Conservation (phyloP, 2,888 invertebrate genomes). For the Camponotus fellah region DNA sequence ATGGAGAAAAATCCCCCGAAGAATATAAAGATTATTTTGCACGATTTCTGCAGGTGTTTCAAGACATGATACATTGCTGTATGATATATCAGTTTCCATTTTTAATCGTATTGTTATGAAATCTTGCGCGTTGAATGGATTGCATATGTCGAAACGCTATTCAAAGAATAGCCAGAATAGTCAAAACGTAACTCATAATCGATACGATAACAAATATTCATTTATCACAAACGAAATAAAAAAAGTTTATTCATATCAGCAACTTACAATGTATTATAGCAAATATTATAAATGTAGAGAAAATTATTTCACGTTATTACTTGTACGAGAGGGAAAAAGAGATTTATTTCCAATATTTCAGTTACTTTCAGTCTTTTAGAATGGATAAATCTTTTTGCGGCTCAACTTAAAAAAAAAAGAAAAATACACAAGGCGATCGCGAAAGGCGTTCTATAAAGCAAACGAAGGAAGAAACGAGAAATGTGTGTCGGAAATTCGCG, state of each 20-base stretch:
- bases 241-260: not conserved
- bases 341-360: conserved; percentile 12
- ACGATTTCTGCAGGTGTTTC: not conserved
- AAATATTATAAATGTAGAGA: not conserved
- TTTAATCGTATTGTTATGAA: conserved; percentile 18
- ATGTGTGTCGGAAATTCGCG: conserved; percentile 40
- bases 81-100: not conserved
- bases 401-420: not conserved
- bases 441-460: conserved; percentile 29
- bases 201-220: not conserved
- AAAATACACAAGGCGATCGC: conserved; percentile 14
- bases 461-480: conserved; percentile 42
- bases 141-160: not conserved
- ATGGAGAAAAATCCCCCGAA: not conserved
- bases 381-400: conserved; percentile 35
- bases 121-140: not conserved
- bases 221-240: not conserved
- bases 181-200: not conserved
- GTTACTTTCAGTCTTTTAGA: conserved; percentile 2
- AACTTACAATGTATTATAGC: not conserved
- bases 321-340: not conserved
- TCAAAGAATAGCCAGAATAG: not conserved
- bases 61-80: conserved; percentile 3
- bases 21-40: conserved; percentile 19
- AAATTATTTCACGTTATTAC: conserved; percentile 9